A percentile compares a stretch with the other conserved stretches of the same genome.
Evolutionary conservation across 2,888 invertebrate genomes (phyloP).

Genomic region (Ryuthela nishihirai): DNA sequence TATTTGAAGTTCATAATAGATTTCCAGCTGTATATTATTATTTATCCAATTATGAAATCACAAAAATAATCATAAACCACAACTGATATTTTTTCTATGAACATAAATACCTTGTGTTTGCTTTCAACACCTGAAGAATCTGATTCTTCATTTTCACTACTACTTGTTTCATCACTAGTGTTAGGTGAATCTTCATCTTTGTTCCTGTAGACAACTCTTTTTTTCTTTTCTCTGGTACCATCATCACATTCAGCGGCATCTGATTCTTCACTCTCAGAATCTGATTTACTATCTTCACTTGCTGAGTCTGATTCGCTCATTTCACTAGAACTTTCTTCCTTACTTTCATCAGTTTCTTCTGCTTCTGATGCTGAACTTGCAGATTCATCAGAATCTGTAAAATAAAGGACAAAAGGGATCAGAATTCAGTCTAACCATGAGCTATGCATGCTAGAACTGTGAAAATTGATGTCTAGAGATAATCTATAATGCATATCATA

Average conservation of each 20-base stretch:
- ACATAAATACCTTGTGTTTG: no score
- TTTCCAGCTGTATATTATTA: no score
- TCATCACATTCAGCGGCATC: not conserved
- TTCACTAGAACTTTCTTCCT: slow-evolving; percentile 35
- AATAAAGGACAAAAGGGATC: no score
- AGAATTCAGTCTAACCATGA: no score
- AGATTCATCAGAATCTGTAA: no score
- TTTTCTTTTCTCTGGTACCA: not conserved
- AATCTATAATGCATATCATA: no score
- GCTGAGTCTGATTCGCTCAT: slow-evolving; percentile 41
- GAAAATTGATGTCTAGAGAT: no score
- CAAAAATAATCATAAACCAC: no score
- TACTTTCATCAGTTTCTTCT: slow-evolving; percentile 43
- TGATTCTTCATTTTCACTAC: slow-evolving; percentile 31
- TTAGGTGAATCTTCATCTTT: not conserved
- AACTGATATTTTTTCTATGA: no score
- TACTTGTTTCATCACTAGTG: slow-evolving; percentile 43
- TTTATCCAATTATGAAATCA: no score
- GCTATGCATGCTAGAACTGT: no score
- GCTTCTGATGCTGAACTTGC: slow-evolving; percentile 44
- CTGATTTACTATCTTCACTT: slow-evolving; percentile 43
- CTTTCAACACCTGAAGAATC: slow-evolving; percentile 48
- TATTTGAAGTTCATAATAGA: no score
- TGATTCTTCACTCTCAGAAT: slow-evolving; percentile 47
- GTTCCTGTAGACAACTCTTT: not conserved